Evolutionary conservation across 2,888 invertebrate genomes (phyloP).

Genomic region (Drosophila prolongata): DNA sequence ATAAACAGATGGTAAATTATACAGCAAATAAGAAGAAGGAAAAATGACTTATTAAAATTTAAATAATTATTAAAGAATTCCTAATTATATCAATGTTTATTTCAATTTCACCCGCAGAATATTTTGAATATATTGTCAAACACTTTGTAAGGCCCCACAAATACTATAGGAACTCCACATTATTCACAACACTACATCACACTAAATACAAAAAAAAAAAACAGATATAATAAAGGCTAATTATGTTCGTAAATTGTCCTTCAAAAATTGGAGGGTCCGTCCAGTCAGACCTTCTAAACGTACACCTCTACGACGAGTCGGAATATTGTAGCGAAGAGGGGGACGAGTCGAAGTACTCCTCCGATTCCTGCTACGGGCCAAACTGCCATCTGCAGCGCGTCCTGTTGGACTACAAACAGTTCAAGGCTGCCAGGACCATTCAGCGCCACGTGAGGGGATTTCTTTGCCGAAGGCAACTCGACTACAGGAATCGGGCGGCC

Average conservation of each 20-base stretch:
- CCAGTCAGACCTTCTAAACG: too few relatives aligned
- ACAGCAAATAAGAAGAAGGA: too few relatives aligned
- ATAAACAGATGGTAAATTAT: too few relatives aligned
- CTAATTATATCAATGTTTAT: too few relatives aligned
- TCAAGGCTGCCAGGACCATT: conserved; percentile 29
- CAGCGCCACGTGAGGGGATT: conserved; percentile 18
- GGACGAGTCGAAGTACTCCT: background rate
- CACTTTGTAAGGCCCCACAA: background rate
- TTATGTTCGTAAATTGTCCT: background rate
- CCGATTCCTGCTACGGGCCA: background rate
- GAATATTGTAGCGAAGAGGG: background rate
- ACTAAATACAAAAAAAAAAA: background rate
- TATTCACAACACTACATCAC: background rate
- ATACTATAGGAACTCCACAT: background rate
- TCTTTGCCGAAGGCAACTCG: background rate
- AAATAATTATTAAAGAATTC: too few relatives aligned
- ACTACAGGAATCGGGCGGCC: background rate
- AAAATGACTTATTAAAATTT: too few relatives aligned
- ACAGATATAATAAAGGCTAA: background rate
- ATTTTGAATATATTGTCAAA: too few relatives aligned
- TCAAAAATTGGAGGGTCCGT: background rate
- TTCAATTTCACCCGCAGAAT: too few relatives aligned
- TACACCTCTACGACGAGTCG: too few relatives aligned
- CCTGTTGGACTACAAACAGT: conserved; percentile 32
- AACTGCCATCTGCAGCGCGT: background rate